Evolutionary conservation across 1,140 invertebrate species (phyloP).

Genomic region (Zaprionus nigranus): DNA sequence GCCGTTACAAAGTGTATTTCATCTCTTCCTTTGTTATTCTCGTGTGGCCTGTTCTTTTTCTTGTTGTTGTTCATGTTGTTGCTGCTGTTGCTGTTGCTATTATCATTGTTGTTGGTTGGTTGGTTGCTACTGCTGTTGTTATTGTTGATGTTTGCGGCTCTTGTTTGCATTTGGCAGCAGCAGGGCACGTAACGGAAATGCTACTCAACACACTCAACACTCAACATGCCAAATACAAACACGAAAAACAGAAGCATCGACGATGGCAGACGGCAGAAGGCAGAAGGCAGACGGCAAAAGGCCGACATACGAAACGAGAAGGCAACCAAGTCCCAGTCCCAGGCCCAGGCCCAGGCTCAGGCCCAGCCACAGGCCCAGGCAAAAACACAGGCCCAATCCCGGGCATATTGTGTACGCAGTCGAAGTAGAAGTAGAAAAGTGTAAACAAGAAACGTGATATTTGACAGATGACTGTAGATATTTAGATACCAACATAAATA

Average conservation of each 20-base stretch:
- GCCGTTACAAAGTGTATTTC: conserved; percentile 25
- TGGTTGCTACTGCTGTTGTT: background rate
- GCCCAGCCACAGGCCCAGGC: background rate
- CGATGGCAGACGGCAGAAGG: background rate
- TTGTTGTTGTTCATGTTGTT: too few species aligned
- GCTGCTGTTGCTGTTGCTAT: conserved; percentile 2
- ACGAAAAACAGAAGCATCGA: conserved; percentile 18
- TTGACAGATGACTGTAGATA: conserved; percentile 80
- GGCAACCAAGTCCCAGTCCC: background rate
- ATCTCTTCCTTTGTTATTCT: conserved; percentile 32
- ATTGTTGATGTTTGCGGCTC: conserved; percentile 32
- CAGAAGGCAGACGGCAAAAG: too few species aligned
- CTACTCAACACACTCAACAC: conserved; percentile 41
- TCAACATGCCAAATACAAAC: conserved; percentile 51
- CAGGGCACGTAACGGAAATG: conserved; percentile 38
- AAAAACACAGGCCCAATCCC: background rate
- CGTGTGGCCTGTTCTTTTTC: conserved; percentile 26
- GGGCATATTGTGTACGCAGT: conserved; percentile 20
- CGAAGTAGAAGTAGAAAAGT: conserved; percentile 48
- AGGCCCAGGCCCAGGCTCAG: too few species aligned
- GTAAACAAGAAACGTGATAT: conserved; percentile 81
- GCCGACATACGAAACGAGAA: too few species aligned
- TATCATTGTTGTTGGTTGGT: background rate
- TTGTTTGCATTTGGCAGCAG: conserved; percentile 69
- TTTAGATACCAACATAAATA: conserved; percentile 81